Conservation (phyloP, 2,113 vertebrate species). For the Gallinago paraguaiae region DNA sequence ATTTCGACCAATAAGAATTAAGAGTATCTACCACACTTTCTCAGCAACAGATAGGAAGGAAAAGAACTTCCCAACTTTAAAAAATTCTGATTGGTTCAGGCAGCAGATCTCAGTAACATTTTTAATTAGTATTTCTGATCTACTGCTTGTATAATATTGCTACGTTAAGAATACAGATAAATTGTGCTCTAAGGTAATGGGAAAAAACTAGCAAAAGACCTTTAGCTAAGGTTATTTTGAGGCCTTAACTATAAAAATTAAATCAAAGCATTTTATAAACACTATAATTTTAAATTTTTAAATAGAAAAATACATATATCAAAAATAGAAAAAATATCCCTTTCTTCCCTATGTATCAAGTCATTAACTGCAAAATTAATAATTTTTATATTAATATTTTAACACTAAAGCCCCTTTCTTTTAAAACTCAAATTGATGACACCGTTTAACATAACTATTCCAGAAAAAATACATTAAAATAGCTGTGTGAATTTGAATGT, state of each 20-base stretch:
- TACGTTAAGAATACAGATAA: neutral
- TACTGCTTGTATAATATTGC: neutral
- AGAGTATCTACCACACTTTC: neutral
- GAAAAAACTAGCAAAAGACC: neutral
- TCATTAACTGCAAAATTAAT: neutral
- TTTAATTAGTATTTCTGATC: neutral
- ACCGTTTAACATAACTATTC: neutral
- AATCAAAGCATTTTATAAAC: neutral
- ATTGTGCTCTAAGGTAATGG: accelerated
- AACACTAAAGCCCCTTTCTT: neutral
- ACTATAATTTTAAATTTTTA: neutral
- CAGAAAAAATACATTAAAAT: neutral
- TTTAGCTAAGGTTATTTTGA: neutral
- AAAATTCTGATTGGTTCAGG: neutral
- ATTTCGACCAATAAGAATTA: neutral
- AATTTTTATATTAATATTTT: neutral
- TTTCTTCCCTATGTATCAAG: neutral
- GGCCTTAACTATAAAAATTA: neutral
- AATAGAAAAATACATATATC: neutral
- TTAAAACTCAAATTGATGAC: neutral
- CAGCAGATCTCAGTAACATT: neutral
- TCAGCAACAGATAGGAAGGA: neutral
- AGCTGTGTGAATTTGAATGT: neutral
- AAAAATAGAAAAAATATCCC: neutral
- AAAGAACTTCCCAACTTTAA: neutral